Base-by-base conservation (phyloP, 2,888 invertebrate species). In the Pogonocherus hispidulus region DNA sequence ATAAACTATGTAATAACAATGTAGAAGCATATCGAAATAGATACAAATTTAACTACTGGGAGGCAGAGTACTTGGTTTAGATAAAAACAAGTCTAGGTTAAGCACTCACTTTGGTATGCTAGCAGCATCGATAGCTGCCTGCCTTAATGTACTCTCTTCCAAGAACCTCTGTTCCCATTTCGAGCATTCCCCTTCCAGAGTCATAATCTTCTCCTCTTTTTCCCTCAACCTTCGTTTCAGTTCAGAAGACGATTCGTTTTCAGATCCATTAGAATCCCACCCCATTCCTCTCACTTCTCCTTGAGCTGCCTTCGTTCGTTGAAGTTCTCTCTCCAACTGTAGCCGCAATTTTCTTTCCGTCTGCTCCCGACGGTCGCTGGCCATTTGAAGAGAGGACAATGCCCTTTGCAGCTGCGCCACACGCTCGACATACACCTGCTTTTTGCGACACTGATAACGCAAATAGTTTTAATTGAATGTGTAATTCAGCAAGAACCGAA, bases 111-210 rank as follows among this genome's bases (percentile, higher is more conserved):
- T 92, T 76, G 91, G 91, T 80, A 91, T 90, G 78, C 91, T 91
- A 56, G 94, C 94, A 66, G 94, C 93, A 83, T 94, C 94, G 49
- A 94, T 92, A 35, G 93, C 94, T 60, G 94, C 92, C 85, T 94
- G 94, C 19, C 94, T 84, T 71, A 93, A 85, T 46, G 94, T 92
- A 72, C 92, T 92, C 84, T 95, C 94, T 84, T 94, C 94, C 57
- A 94, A 87, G 85, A 93, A 94, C 55, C 93, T 88, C 85, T 94
- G 94, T 85, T 95, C 95, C 94, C 94, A 94, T 87, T 94, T 93
- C 76, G 93, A 91, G 78, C 93, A 92, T 82, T 94, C 94, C 0
- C 93, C 93, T 86, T 94, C 94, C 63, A 93, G 86, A 67, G 91
- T 86, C 88, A 92, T 91, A 37, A 93, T 91, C 80, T 90, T 91